Conservation (phyloP, 2,797 vertebrate species). For the Tapirus indicus region DNA sequence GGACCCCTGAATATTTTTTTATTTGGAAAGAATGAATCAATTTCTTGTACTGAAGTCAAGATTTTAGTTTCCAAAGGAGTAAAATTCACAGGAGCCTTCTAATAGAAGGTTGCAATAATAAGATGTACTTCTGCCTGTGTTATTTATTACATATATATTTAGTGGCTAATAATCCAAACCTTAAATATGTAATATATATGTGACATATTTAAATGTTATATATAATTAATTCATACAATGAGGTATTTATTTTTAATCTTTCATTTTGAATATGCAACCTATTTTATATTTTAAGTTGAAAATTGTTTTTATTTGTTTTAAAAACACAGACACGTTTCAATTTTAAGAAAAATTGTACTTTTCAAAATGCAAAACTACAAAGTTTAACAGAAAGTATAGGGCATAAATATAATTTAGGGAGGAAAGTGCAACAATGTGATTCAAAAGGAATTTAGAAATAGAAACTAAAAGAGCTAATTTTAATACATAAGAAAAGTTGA, state of each 20-base stretch:
- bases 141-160: background rate
- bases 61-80: slow-evolving; percentile 12
- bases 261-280: background rate
- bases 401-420: background rate
- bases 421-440: background rate
- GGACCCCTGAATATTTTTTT: background rate
- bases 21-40: background rate
- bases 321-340: background rate
- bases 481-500: background rate
- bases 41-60: background rate
- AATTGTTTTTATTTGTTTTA: background rate
- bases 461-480: slow-evolving; percentile 35
- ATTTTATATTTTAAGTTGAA: background rate
- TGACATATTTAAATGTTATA: background rate
- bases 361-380: slow-evolving; percentile 8
- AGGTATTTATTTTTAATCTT: background rate
- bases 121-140: background rate
- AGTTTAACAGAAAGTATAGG: background rate
- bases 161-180: background rate
- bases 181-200: background rate
- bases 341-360: slow-evolving; percentile 38
- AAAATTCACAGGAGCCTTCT: background rate
- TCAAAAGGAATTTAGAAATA: slow-evolving; percentile 1
- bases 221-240: background rate
- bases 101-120: background rate